Evolutionary conservation across 2,888 invertebrate species (phyloP), one percentile per base, ranked within the genome.

Genomic region (Ectropis crepuscularia): DNA sequence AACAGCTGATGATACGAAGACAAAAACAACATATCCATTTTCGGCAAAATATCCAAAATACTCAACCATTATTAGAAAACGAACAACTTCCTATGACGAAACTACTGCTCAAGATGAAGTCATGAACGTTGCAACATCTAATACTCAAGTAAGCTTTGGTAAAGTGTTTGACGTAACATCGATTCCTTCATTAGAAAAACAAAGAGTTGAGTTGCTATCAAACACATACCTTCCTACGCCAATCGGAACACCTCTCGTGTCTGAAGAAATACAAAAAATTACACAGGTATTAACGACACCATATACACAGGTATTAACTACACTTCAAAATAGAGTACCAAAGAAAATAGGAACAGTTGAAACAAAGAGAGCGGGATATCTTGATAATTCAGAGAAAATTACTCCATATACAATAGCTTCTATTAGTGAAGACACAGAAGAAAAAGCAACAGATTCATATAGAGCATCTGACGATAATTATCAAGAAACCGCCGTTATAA

Each of bases 361-460:
- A 51, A 83, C 89, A 6, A 87, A 79, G 74, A 77, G 89, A 68
- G 90, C 83, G 45, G 90, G 90, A 5, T 90, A 81, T 68, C 71
- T 88, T 68, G 83, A 90, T 69, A 82, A 82, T 53, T 84, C 86
- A 12, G 76, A 75, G 43, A 82, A 75, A 68, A 65, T 70, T 11
- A 58, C 66, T 7, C 63, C 67, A 16, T 58, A 65, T n/a, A 9
- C 53, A 38, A 36, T 10, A 51, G 72, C 11, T 53, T 12, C 41
- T 46, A 9, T 12, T 57, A 65, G 63, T 62, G 55, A 55, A 65
- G 16, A 69, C 65, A 47, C 60, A 63, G 11, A 62, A 59, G 5
- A 50, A 58, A 61, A 43, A n/a, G 49, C 62, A 7, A 77, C 73
- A 39, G 74, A 79, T 55, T 53, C 64, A 46, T 70, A 74, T 46